Base-by-base conservation (phyloP, 2,797 vertebrate genomes). In the Coendou prehensilis region DNA sequence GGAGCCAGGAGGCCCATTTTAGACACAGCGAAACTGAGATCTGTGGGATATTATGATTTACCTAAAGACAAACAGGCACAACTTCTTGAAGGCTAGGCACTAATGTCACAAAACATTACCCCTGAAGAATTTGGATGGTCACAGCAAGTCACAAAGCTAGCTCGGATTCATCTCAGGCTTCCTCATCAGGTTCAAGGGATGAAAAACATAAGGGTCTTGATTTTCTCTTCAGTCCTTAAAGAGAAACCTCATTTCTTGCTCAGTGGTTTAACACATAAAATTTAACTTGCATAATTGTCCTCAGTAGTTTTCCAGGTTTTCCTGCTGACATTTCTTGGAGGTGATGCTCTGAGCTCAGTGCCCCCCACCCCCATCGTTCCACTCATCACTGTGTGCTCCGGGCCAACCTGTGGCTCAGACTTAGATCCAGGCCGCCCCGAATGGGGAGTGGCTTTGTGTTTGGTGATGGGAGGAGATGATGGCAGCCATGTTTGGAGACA, bases 1-100 rank as follows among this genome's bases (percentile, higher is more conserved):
- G 82, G 91, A 85, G 59, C 78, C 86, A 47, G 1, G 18, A 73
- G 76, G 5, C 73, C 92, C 92, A 94, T 94, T 97, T 95, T 76
- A 95, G 57, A 96, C 91, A 94, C 89, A 20, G 63, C 89, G n/a
- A 97, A 59, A 96, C 96, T 76, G 94, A 97, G 95, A 67, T 23
- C 33, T 41, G 37, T 79, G n/a, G 33, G 8, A 57, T 79, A 78
- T 45, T 0, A 1, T 2, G 10, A n/a, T 59, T 71, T 56, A 4
- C 23, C 75, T 28, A 71, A 59, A 18, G 63, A 41, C 37, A 41
- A 41, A 41, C 37, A 41, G 37, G 37, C 37, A 41, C 5, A 41
- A 47, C 75, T 64, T 91, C 81, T 76, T 20, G 54, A 84, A 87
- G 54, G 59, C 71, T 67, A 30, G 92, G 52, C 47, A 52, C 15